Evolutionary conservation across 2,113 vertebrate genomes (phyloP).

Genomic region (Mus musculus): GRCm39 chr1:174388501-174389000

Average conservation of each 20-base stretch:
- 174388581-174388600: neutral
- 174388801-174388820: neutral
- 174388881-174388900: no score
- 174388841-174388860: neutral
- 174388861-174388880: neutral
- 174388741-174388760: neutral
- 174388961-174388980: neutral
- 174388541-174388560: neutral
- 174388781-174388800: neutral
- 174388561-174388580: neutral
- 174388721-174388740: no score
- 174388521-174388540: neutral
- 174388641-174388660: neutral
- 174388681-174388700: neutral
- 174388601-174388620: neutral
- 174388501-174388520: neutral
- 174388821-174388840: neutral
- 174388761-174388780: neutral
- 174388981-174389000: no score
- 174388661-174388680: neutral
- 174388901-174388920: neutral
- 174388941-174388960: neutral
- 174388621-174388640: neutral
- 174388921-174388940: neutral
- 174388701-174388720: neutral